phyloP scores from a whole-genome alignment of 2,113 vertebrate genomes.

The Bettongia penicillata region DNA sequence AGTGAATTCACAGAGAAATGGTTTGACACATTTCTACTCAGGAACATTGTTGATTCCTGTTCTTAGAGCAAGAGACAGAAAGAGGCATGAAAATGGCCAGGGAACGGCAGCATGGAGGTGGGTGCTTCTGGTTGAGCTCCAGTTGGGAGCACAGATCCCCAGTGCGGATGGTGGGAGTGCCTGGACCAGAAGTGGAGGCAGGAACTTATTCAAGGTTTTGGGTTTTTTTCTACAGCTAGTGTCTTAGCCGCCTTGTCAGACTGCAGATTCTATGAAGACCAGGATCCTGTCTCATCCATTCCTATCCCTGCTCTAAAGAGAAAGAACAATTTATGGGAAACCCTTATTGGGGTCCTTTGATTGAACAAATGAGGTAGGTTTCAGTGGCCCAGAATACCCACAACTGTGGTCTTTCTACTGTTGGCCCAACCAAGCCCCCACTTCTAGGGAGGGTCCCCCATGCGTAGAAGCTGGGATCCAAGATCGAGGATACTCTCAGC shows the following conservation, averaged over 20 bases:
- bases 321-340: background rate
- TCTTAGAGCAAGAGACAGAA: background rate
- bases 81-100: background rate
- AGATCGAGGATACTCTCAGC: background rate
- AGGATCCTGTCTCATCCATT: background rate
- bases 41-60: background rate
- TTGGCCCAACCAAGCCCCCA: background rate
- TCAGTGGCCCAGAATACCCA: background rate
- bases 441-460: too few species aligned
- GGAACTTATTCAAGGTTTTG: background rate
- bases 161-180: background rate
- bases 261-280: background rate
- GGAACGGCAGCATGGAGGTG: background rate
- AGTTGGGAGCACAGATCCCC: too few species aligned
- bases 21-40: background rate
- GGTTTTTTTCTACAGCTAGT: background rate
- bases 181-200: background rate
- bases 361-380: background rate
- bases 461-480: background rate
- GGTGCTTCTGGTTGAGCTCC: background rate
- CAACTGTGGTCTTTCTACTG: background rate
- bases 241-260: background rate
- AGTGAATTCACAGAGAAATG: background rate
- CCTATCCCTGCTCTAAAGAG: background rate
- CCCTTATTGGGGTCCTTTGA: background rate